Evolutionary conservation across 2,888 invertebrate genomes (phyloP).

Genomic region (Chloroclysta siterata): DNA sequence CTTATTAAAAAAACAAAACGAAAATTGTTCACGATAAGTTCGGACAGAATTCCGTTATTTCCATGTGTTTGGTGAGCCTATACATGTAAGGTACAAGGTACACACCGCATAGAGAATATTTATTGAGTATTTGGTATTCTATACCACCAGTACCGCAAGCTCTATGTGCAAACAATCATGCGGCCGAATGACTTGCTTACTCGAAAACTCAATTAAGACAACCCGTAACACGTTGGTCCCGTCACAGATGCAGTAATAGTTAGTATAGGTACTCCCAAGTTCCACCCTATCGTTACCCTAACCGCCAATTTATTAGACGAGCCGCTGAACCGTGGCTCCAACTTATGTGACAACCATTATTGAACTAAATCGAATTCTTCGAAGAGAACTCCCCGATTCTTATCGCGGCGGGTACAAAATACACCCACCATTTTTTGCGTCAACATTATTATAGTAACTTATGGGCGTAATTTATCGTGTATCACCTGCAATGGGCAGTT

Average conservation of each 20-base stretch:
- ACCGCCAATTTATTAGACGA: conserved; percentile 59
- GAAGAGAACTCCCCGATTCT: conserved; percentile 33
- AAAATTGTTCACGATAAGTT: no score
- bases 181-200: conserved; percentile 48
- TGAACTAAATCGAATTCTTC: conserved; percentile 36
- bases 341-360: conserved; percentile 38
- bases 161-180: conserved; percentile 41
- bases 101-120: conserved; percentile 6
- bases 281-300: conserved; percentile 44
- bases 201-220: conserved; percentile 62
- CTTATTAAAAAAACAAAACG: no score
- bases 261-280: conserved; percentile 9
- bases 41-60: not conserved
- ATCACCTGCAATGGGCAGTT: conserved; percentile 60
- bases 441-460: conserved; percentile 31
- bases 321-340: conserved; percentile 49
- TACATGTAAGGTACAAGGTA: not conserved
- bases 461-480: conserved; percentile 53
- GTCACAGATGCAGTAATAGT: conserved; percentile 22
- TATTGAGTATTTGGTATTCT: conserved; percentile 14
- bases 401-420: conserved; percentile 28
- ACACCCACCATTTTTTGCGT: conserved; percentile 36
- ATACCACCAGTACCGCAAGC: conserved; percentile 18
- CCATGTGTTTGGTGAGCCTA: not conserved
- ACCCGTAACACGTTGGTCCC: conserved; percentile 51